Evolutionary conservation across 1,140 invertebrate species (phyloP), one percentile per base, ranked within the genome.

Genomic region (Oryctes rhinoceros): DNA sequence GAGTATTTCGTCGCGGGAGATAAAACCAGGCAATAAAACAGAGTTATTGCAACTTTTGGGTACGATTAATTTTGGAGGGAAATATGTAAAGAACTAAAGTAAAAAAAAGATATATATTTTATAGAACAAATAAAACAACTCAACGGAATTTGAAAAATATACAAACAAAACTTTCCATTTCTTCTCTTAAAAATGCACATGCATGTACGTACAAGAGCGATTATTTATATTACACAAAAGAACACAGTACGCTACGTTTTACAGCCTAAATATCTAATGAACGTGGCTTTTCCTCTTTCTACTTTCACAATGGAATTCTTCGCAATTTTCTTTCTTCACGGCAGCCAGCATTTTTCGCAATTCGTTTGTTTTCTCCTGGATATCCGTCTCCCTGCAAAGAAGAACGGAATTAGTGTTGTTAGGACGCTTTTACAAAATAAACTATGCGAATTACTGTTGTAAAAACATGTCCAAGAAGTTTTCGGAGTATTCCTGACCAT

Each of bases 391-490:
- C 24, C 79, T 80, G 47, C 5, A 44, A 47, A 4, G 15, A 76
- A 20, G 3, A 20, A 0, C 71, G 37, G 6, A 76, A 20, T 76
- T 47, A 48, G 11, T 47, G 11, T 30, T 39, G 39, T 76, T 76
- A 3, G 6, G 20, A 15, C 20, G 15, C 18, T 7, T 35, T 7
- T 35, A 74, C 35, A 7, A 24, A 30, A 15, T 71, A 13, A 76
- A n/a, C 4, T 6, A 47, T 59, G 5, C 62, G 83, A 82, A 59
- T 84, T 84, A 85, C 84, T 84, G 80, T 83, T 87, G 24, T 49
- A 84, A 78, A 80, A 85, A 87, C 67, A 82, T 82, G 48, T 85
- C 80, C 35, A 87, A 78, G n/a, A 87, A 81, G 79, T 84, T 84
- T 74, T 86, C 78, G 7, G 85, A 81, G 48, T 86, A 82, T 39